A percentile compares a stretch with the other conserved stretches of the same genome.
phyloP scores from a whole-genome alignment of 2,797 vertebrate genomes.

The Lateolabrax maculatus region DNA sequence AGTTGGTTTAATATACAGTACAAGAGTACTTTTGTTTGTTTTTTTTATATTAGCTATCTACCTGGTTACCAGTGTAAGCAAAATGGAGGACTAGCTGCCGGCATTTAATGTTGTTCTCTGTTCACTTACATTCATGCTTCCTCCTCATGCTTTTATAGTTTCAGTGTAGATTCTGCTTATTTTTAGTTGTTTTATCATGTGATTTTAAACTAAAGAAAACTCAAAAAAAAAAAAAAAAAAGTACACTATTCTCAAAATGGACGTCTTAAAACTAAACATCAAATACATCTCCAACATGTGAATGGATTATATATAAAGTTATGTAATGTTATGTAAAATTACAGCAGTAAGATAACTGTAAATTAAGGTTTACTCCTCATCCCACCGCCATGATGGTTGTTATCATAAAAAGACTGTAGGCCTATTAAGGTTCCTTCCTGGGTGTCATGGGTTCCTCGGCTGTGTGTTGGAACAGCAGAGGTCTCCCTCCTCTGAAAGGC shows the following conservation, averaged over 20 bases:
- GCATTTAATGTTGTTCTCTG: not conserved
- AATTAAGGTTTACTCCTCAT: not conserved
- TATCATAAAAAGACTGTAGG: not conserved
- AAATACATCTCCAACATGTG: not conserved
- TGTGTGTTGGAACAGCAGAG: conserved; percentile 29
- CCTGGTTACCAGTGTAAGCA: not conserved
- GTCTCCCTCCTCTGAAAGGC: conserved; percentile 33
- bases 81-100: not conserved
- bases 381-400: not conserved
- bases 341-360: not conserved
- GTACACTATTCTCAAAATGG: no score
- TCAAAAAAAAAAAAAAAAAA: no score
- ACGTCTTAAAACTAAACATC: not conserved
- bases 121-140: not conserved
- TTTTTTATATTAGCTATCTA: not conserved
- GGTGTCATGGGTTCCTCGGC: not conserved
- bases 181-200: not conserved
- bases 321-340: not conserved
- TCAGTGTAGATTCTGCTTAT: not conserved
- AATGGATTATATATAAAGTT: not conserved
- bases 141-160: not conserved
- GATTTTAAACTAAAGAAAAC: no score
- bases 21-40: not conserved
- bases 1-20: no score
- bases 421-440: no score